phyloP scores from a whole-genome alignment of 2,888 invertebrate species.

The Linnaemya vulpina region DNA sequence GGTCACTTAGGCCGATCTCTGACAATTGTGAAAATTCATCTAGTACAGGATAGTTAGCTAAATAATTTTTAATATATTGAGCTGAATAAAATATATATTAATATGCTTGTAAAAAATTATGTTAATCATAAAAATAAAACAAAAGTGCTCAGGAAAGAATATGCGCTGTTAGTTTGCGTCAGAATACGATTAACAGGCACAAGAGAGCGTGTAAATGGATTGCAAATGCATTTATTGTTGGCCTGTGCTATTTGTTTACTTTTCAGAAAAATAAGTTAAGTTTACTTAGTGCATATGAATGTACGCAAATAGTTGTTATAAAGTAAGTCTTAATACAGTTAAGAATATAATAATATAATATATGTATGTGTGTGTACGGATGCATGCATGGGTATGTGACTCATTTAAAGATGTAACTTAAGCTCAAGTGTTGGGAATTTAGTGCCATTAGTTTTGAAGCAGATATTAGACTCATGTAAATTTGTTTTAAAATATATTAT shows the following conservation, averaged over 20 bases:
- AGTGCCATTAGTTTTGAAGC: background rate
- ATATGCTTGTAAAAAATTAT: too few species aligned
- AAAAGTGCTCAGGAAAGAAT: too few species aligned
- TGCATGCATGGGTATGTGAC: background rate
- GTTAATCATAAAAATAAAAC: too few species aligned
- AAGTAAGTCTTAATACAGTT: background rate
- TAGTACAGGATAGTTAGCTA: too few species aligned
- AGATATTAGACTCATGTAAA: background rate
- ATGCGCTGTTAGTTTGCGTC: too few species aligned
- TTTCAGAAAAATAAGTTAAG: background rate
- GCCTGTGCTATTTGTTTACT: background rate
- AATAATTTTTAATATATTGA: too few species aligned
- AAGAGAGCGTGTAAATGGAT: too few species aligned
- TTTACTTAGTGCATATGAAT: background rate
- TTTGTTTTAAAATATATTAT: conserved; percentile 8
- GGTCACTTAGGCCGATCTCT: too few species aligned
- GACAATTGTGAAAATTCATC: too few species aligned
- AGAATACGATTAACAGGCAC: too few species aligned
- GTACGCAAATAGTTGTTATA: background rate
- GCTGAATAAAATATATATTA: too few species aligned
- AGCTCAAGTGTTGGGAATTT: conserved; percentile 14
- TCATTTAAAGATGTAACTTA: background rate
- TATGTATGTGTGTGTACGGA: background rate
- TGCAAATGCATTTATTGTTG: too few species aligned
- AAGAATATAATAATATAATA: background rate